These are phyloP conservation scores for Bursaphelenchus okinawaensis DNA, from an alignment of 2,888 invertebrate species.

Conservation along the genomic window DNA sequence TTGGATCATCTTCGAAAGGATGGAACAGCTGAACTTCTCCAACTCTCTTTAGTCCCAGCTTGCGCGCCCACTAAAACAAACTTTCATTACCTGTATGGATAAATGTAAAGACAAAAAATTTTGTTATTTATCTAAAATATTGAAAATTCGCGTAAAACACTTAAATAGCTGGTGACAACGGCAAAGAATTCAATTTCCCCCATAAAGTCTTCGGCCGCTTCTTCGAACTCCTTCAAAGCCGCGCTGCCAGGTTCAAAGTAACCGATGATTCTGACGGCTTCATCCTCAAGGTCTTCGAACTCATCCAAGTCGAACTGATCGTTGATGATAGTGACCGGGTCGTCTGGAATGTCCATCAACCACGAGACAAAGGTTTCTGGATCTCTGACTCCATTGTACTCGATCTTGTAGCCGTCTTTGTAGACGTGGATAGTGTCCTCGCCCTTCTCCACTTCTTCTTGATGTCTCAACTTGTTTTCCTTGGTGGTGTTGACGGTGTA, in stretches of 20 bases:
- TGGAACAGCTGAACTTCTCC: constrained; percentile 57
- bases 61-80: constrained; percentile 53
- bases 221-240: constrained; percentile 57
- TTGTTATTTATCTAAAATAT: too few species aligned
- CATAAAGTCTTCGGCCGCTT: constrained; percentile 58
- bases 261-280: constrained; percentile 54
- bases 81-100: background rate
- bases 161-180: constrained; percentile 54
- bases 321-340: constrained; percentile 58
- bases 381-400: constrained; percentile 57
- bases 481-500: constrained; percentile 58
- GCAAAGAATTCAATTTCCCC: constrained; percentile 58
- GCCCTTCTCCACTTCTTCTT: constrained; percentile 48
- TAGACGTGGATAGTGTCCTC: constrained; percentile 21
- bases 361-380: constrained; percentile 57
- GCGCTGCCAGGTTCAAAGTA: constrained; percentile 58
- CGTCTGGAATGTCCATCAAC: constrained; percentile 59
- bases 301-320: constrained; percentile 57
- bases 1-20: constrained; percentile 56
- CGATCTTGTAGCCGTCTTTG: constrained; percentile 55
- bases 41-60: constrained; percentile 53
- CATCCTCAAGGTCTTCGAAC: constrained; percentile 56
- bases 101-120: too few species aligned
- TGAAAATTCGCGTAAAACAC: background rate
- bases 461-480: constrained; percentile 50